Base-by-base conservation (phyloP, 2,888 invertebrate species). In the Achlya flavicornis region DNA sequence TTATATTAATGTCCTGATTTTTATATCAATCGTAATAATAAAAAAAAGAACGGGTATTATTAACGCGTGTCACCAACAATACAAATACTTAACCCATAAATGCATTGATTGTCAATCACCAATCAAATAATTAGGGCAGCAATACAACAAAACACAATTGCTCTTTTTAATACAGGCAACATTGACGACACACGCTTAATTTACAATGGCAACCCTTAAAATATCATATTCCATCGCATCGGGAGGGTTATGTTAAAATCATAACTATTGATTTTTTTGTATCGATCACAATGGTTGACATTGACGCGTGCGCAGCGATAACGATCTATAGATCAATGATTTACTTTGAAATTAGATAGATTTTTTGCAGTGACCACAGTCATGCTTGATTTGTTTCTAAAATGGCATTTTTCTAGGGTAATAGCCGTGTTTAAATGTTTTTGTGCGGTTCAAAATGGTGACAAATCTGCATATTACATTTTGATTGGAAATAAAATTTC, bases 191-290 rank as follows among this genome's bases (percentile, higher is more conserved):
- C 75, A 74, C 70, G 61, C 68, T 65, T 66, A 63, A 53, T 53
- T 65, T 58, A 72, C 69, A 65, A 66, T 68, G 67, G 66, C 70
- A 83, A 86, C 91, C 91, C 90, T 88, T 82, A 77, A 80, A 89
- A 92, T 92, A 92, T 91, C 84, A 88, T 86, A 89, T 92, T 92
- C 86, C 87, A 86, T 84, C 83, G 63, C 61, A 71, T 72, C 70
- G 63, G 12, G 76, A 78, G 83, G 83, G 82, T 78, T 75, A 74
- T 74, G 75, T 77, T 67, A 75, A 77, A 85, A 87, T 86, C 82
- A 88, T 88, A 88, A 86, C 83, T 76, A 85, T 84, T 83, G 83
- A 83, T 83, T 81, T 41, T 59, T 81, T 82, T 86, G 77, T 81
- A 84, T 81, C 68, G 81, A 85, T 83, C 80, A 82, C 79, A 82